Evolutionary conservation across 2,888 invertebrate species (phyloP), one percentile per base, ranked within the genome.

Genomic region (Vandiemenella viatica): DNA sequence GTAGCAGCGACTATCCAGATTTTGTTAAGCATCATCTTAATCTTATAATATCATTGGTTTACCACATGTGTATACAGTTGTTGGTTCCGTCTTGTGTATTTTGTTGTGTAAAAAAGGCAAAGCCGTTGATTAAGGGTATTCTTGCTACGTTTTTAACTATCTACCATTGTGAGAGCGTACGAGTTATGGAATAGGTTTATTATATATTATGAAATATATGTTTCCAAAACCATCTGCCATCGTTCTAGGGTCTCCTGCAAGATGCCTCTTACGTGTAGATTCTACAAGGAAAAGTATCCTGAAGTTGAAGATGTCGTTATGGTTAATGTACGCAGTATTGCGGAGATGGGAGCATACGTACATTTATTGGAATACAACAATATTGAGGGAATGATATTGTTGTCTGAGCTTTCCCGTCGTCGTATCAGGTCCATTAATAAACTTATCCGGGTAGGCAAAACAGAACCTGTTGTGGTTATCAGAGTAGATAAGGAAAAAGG

Each of bases 331-430:
- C 76, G 92, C 41, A 86, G 92, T 55, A 98, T 99, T 62, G 97
- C 96, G 16, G 97, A 98, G 74, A 98, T 99, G 97, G 98, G 98
- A 52, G 98, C 97, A 2, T 98, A 99, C 67, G 98, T 98, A 15
- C 90, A 93, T 67, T 72, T 98, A 53, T 71, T 97, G 55, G 98
- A 98, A 70, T 98, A 98, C 67, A 96, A 98, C 68, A 93, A 96
- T 63, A 98, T 96, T 58, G 97, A 98, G 69, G 96, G 93, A 62
- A 98, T 98, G 98, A 98, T 99, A 55, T 71, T 98, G 63, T 77
- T 99, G 3, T 97, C 96, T 5, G 98, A 98, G 67, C 74, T 98
- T 73, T 98, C 97, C 4, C 77, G 98, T 63, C 79, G 98, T 70
- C 91, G 98, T 76, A 99, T 99, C 60, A 79, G 98, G 55, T 98